phyloP scores from a whole-genome alignment of 2,888 invertebrate species.

The Halictus ligatus region DNA sequence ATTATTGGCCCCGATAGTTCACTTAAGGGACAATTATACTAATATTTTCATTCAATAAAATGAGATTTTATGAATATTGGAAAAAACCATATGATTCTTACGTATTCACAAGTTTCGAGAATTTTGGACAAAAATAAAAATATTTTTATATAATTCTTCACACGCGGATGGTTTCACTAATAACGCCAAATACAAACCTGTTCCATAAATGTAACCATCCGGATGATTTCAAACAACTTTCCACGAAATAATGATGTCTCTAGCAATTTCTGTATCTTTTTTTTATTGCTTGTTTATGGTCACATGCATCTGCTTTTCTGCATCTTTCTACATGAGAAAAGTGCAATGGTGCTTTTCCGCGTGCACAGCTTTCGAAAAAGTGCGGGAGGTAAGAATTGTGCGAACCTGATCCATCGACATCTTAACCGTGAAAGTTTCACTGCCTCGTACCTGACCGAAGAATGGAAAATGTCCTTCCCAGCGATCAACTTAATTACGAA shows the following conservation, averaged over 20 bases:
- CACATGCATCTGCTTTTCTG: no score
- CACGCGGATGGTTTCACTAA: neutral
- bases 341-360: neutral
- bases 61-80: no score
- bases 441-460: constrained; percentile 21
- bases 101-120: no score
- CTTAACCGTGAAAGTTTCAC: neutral
- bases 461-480: constrained; percentile 27
- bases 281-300: neutral
- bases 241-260: neutral
- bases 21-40: no score
- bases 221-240: neutral
- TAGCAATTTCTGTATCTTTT: neutral
- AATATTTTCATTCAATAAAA: no score
- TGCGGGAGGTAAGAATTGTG: neutral
- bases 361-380: neutral
- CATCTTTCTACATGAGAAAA: neutral
- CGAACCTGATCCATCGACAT: neutral
- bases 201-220: neutral
- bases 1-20: no score
- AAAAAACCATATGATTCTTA: no score
- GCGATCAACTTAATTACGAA: constrained; percentile 50
- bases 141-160: no score
- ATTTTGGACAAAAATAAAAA: no score
- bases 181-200: neutral